A percentile compares a stretch with the other conserved stretches of the same genome.
phyloP scores from a whole-genome alignment of 2,113 vertebrate genomes.

The Gopherus evgoodei region DNA sequence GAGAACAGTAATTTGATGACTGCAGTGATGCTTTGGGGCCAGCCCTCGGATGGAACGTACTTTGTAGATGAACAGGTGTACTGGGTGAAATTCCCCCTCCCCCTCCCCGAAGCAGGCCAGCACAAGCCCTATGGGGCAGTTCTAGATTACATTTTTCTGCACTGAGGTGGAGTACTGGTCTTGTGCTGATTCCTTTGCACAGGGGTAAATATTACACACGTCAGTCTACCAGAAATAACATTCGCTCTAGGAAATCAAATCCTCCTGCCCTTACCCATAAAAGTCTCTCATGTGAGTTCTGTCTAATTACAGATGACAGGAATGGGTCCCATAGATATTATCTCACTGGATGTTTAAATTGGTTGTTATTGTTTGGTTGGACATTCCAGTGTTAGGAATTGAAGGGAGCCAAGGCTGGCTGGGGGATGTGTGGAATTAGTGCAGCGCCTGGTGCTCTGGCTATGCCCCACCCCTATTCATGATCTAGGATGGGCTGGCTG shows the following conservation, averaged over 20 bases:
- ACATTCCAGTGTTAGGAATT: neutral
- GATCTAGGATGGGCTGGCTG: neutral
- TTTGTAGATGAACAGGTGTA: neutral
- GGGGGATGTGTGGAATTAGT: neutral
- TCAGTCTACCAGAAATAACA: neutral
- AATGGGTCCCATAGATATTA: neutral
- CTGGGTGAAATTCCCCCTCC: neutral
- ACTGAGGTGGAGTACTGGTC: neutral
- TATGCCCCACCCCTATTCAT: neutral
- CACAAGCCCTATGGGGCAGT: neutral
- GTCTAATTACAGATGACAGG: neutral
- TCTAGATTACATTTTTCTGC: neutral
- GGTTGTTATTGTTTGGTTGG: neutral
- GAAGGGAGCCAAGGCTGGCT: neutral
- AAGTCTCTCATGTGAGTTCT: slow-evolving; percentile 1
- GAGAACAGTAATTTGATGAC: slow-evolving; percentile 20
- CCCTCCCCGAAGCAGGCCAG: neutral
- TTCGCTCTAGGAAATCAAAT: neutral
- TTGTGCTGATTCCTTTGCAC: neutral
- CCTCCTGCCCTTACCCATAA: neutral
- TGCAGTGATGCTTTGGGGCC: slow-evolving; percentile 14
- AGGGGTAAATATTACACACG: neutral
- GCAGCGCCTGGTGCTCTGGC: neutral
- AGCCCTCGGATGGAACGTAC: neutral
- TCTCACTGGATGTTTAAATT: slow-evolving; percentile 15